A percentile compares a stretch with the other conserved stretches of the same genome.
phyloP scores from a whole-genome alignment of 2,888 invertebrate species.

The Monopis laevigella region DNA sequence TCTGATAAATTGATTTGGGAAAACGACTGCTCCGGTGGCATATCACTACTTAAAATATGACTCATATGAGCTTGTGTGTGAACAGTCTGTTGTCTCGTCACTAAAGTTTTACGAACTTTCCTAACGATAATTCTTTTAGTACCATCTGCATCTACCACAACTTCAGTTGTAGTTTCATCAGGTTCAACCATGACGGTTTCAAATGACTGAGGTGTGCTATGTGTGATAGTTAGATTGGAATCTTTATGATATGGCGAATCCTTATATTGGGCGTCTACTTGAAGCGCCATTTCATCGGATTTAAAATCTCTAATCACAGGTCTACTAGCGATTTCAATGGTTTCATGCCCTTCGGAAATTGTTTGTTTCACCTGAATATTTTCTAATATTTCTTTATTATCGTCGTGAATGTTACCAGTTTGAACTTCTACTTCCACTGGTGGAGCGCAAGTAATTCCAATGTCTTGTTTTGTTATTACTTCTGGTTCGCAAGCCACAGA shows the following conservation, averaged over 20 bases:
- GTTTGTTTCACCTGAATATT: slow-evolving; percentile 74
- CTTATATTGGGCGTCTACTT: slow-evolving; percentile 79
- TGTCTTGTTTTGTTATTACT: slow-evolving; percentile 47
- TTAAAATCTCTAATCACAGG: slow-evolving; percentile 58
- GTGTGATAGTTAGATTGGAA: slow-evolving; percentile 76
- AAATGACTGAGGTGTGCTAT: slow-evolving; percentile 78
- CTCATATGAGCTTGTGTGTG: slow-evolving; percentile 70
- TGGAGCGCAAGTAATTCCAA: slow-evolving; percentile 59
- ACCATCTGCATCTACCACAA: slow-evolving; percentile 83
- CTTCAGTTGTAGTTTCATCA: slow-evolving; percentile 83
- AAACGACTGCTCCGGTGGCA: slow-evolving; percentile 71
- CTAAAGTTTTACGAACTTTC: slow-evolving; percentile 74
- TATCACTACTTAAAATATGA: slow-evolving; percentile 60
- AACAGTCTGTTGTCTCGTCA: slow-evolving; percentile 72
- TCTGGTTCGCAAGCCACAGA: slow-evolving; percentile 50
- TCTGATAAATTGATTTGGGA: slow-evolving; percentile 75
- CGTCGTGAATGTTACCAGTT: slow-evolving; percentile 60
- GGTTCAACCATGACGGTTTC: slow-evolving; percentile 85
- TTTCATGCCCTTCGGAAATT: slow-evolving; percentile 71
- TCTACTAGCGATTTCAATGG: slow-evolving; percentile 76
- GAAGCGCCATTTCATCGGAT: slow-evolving; percentile 68
- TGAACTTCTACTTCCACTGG: slow-evolving; percentile 71
- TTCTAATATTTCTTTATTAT: slow-evolving; percentile 62
- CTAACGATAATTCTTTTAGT: slow-evolving; percentile 82
- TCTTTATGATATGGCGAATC: slow-evolving; percentile 61